Conservation (phyloP, 2,113 vertebrate genomes). For the Martes martes region DNA sequence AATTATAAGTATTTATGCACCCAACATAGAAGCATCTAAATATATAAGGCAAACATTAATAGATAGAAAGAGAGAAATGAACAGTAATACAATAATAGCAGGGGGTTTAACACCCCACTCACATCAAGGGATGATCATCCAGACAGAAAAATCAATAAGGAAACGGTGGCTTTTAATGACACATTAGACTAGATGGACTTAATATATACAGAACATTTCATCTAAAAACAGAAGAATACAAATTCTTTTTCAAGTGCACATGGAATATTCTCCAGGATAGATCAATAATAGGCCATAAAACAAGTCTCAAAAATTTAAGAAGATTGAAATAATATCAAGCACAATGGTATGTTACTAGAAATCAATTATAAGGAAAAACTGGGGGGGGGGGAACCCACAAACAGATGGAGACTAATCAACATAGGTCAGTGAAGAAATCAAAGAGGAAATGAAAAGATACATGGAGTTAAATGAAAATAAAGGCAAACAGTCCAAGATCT, state of each 20-base stretch:
- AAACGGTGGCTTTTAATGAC: background rate
- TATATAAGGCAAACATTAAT: background rate
- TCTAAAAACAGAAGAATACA: background rate
- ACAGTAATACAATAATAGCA: background rate
- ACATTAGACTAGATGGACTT: background rate
- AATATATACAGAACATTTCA: background rate
- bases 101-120: background rate
- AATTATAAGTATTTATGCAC: background rate
- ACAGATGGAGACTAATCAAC: background rate
- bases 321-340: background rate
- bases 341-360: background rate
- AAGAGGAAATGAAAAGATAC: background rate
- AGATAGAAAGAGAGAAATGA: background rate
- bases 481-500: background rate
- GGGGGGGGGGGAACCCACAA: background rate
- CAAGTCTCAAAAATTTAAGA: background rate
- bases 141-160: background rate
- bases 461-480: background rate
- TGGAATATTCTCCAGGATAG: background rate
- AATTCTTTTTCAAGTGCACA: background rate
- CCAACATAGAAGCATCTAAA: background rate
- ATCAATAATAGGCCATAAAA: background rate
- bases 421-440: background rate
- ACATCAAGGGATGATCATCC: background rate
- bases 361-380: background rate